Percentiles rank a stretch among this genome's conserved stretches.
Evolutionary conservation across 37 sponge, comb jelly and placozoan species (phyloP).

Genomic region (Oopsacas minuta): DNA sequence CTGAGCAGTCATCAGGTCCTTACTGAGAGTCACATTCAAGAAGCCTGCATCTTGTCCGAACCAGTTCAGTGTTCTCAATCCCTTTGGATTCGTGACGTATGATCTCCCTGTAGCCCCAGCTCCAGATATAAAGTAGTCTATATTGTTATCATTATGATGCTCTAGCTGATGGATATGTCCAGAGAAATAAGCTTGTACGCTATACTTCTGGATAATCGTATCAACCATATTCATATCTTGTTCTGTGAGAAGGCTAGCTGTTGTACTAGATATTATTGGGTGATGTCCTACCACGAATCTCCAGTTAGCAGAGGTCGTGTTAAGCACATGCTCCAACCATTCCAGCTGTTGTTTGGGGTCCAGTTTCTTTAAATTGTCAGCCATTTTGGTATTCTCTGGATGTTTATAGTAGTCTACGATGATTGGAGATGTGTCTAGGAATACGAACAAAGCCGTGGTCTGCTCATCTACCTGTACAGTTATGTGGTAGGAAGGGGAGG

Average conservation of each 20-base stretch:
- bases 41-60: slow-evolving; percentile 21
- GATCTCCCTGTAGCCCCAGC: slow-evolving; percentile 23
- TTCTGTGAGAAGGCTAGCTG: neutral
- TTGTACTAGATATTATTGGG: slow-evolving; percentile 15
- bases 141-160: slow-evolving; percentile 11
- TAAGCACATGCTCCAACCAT: slow-evolving; percentile 20
- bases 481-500: slow-evolving; percentile 10
- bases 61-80: neutral
- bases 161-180: slow-evolving; percentile 27
- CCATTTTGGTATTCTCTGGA: slow-evolving; percentile 23
- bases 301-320: slow-evolving; percentile 4
- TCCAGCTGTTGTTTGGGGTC: slow-evolving; percentile 18
- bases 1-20: slow-evolving; percentile 13
- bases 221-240: slow-evolving; percentile 22
- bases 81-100: slow-evolving; percentile 18
- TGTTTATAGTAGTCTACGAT: slow-evolving; percentile 17
- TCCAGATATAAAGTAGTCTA: slow-evolving; percentile 28
- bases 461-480: neutral
- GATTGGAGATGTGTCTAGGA: slow-evolving; percentile 23
- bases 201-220: slow-evolving; percentile 3
- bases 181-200: slow-evolving; percentile 21
- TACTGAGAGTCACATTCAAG: slow-evolving; percentile 6
- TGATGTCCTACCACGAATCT: slow-evolving; percentile 26
- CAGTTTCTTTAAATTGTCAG: neutral
- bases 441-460: slow-evolving; percentile 23